Base-by-base conservation (phyloP, 2,113 vertebrate genomes). In the Sardina pilchardus region DNA sequence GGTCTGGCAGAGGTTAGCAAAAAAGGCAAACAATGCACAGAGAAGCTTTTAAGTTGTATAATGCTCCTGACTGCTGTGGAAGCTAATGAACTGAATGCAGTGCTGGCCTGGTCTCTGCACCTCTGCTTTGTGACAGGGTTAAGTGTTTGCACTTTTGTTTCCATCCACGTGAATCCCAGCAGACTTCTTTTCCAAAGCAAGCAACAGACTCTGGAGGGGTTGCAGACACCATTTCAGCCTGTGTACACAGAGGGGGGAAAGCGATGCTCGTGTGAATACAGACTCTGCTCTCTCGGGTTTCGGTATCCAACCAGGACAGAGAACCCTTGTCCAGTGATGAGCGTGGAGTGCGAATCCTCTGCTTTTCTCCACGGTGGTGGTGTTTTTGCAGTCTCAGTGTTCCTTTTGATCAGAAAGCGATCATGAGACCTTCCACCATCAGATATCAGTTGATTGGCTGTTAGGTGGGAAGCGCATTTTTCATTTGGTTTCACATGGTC, bases 261-360 rank as follows among this genome's bases (percentile, higher is more conserved):
- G 34, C 71, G 71, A 78, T 78, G 71, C 71, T 78, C 71, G 71
- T 78, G 71, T 78, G 71, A 78, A 78, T 10, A 21, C 59, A 14
- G 34, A 78, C 12, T n/a, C 71, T 16, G 3, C 5, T 78, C 2
- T 34, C 71, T 78, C 71, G 14, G 71, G 30, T 78, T 36, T 78
- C 71, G 17, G 30, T 34, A 78, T 39, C 71, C 71, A 78, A 14
- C 71, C 53, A 24, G 19, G 71, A 78, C 10, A 78, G 30, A 78
- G 30, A 34, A 78, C 71, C 26, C 16, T 78, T 78, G 71, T 78
- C 71, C 30, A 78, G 71, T 17, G 9, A 17, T 63, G 30, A 78
- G 19, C 71, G 1, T 30, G 71, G 3, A 16, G 30, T 36, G 30
- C 71, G 36, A 39, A 4, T 78, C 34, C 30, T 36, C 1, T 9